These are phyloP conservation scores for Epinotia bilunana DNA, from an alignment of 2,888 invertebrate species.

Conservation along the genomic window DNA sequence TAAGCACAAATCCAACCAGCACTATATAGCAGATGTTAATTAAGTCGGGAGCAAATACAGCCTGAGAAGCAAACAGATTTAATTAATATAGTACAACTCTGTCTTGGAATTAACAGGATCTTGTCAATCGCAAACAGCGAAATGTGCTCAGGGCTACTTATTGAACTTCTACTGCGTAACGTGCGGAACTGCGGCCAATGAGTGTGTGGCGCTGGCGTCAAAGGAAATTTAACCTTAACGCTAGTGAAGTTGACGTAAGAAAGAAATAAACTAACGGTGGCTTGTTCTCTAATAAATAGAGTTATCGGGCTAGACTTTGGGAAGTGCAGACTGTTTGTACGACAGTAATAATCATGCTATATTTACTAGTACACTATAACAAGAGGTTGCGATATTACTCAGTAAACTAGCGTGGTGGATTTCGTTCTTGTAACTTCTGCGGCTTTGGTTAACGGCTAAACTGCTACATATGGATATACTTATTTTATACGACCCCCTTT, in stretches of 20 bases:
- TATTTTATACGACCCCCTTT: no score
- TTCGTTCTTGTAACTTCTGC: no score
- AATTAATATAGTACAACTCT: slow-evolving; percentile 75
- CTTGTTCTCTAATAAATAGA: slow-evolving; percentile 19
- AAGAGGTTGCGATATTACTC: neutral
- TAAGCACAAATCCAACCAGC: slow-evolving; percentile 44
- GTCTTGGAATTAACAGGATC: slow-evolving; percentile 69
- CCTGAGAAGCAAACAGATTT: slow-evolving; percentile 78
- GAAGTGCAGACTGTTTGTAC: slow-evolving; percentile 26
- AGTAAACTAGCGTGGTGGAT: no score
- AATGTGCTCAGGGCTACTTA: slow-evolving; percentile 45
- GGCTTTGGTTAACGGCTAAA: no score
- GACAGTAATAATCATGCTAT: neutral
- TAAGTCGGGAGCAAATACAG: slow-evolving; percentile 74
- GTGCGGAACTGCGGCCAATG: slow-evolving; percentile 1
- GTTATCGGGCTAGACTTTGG: slow-evolving; percentile 22
- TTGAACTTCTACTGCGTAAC: slow-evolving; percentile 39
- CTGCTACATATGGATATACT: no score
- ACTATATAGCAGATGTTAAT: slow-evolving; percentile 68
- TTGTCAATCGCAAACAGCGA: slow-evolving; percentile 66
- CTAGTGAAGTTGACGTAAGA: neutral
- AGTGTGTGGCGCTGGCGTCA: neutral
- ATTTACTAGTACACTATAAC: neutral
- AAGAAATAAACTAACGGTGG: slow-evolving; percentile 20
- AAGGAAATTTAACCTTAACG: slow-evolving; percentile 20